These are phyloP conservation scores for Tinamus guttatus DNA, from an alignment of 2,113 vertebrate genomes.

Conservation along the genomic window DNA sequence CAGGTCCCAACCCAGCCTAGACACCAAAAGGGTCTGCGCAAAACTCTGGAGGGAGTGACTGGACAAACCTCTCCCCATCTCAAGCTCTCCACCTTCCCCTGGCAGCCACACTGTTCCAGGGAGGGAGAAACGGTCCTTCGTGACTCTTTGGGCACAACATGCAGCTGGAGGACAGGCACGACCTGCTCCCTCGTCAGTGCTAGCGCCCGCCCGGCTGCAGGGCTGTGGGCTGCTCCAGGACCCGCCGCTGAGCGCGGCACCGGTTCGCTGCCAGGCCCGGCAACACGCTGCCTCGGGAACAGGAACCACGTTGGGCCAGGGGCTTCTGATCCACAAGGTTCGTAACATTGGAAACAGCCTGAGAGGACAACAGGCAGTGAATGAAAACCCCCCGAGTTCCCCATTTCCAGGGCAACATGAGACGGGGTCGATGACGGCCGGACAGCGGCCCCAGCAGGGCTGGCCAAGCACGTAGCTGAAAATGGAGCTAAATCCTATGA, in stretches of 20 bases:
- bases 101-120: background rate
- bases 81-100: background rate
- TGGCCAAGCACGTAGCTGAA: background rate
- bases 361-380: background rate
- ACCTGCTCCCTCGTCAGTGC: background rate
- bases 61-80: background rate
- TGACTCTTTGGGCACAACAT: background rate
- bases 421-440: too few relatives aligned
- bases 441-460: rapidly evolving
- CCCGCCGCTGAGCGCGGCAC: rapidly evolving
- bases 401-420: background rate
- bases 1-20: background rate
- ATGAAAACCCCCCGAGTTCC: background rate
- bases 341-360: background rate
- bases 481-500: background rate
- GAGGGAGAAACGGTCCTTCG: background rate
- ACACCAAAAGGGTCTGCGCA: background rate
- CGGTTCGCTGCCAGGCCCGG: background rate
- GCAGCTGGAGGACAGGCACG: background rate
- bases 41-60: background rate
- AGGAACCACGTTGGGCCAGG: background rate
- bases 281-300: rapidly evolving
- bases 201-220: background rate
- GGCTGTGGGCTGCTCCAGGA: background rate
- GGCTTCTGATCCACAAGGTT: background rate